Percentiles rank a stretch among this genome's conserved stretches.
These are phyloP conservation scores for Fabriciana adippe DNA, from an alignment of 2,888 invertebrate genomes.

Conservation along the genomic window DNA sequence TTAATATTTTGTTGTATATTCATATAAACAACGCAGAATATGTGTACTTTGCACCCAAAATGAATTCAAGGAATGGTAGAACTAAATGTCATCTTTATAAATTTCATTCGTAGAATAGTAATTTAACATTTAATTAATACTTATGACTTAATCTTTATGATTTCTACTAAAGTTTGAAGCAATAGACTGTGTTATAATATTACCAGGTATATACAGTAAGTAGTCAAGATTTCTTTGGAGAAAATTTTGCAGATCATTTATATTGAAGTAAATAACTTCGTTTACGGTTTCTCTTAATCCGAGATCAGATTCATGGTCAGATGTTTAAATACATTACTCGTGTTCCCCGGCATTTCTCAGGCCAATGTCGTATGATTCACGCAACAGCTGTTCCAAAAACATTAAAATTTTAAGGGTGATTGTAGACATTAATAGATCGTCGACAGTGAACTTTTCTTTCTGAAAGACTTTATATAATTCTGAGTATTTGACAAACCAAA, in stretches of 20 bases:
- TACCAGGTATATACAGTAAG: too few relatives aligned
- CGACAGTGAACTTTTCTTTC: constrained; percentile 34
- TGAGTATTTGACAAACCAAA: constrained; percentile 13
- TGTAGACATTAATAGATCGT: constrained; percentile 60
- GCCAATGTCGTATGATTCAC: constrained; percentile 77
- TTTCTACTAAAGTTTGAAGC: too few relatives aligned
- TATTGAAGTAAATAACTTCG: constrained; percentile 38
- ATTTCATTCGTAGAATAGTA: too few relatives aligned
- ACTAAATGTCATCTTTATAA: too few relatives aligned
- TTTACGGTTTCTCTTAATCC: constrained; percentile 53
- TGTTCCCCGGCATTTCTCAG: constrained; percentile 60
- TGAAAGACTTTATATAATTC: constrained; percentile 5
- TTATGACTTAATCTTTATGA: too few relatives aligned
- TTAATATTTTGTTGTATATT: too few relatives aligned
- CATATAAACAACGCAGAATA: too few relatives aligned
- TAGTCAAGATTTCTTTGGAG: too few relatives aligned
- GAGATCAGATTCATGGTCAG: constrained; percentile 66
- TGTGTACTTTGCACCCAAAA: too few relatives aligned
- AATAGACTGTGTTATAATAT: too few relatives aligned
- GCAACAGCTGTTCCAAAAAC: constrained; percentile 70
- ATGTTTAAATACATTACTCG: constrained; percentile 62
- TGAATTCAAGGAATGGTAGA: too few relatives aligned
- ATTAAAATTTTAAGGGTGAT: constrained; percentile 76
- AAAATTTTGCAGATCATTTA: constrained; percentile 48
- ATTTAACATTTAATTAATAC: too few relatives aligned